These are phyloP conservation scores for Contarinia nasturtii DNA, from an alignment of 1,140 invertebrate genomes.

Conservation along the genomic window DNA sequence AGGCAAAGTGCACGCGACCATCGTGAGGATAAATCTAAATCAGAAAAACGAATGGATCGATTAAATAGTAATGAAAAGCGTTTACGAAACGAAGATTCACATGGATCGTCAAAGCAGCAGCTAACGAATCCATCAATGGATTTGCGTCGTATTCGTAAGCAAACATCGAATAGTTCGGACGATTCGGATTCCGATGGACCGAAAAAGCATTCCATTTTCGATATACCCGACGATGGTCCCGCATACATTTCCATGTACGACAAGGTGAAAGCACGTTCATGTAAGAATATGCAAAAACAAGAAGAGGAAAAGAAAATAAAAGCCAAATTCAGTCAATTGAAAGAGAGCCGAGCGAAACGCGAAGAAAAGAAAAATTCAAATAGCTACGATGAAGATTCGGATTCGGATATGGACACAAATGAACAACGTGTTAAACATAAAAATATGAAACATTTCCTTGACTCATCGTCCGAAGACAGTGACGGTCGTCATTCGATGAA, in stretches of 20 bases:
- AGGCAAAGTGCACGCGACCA: not conserved
- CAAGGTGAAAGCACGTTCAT: conserved; percentile 89
- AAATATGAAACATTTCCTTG: conserved; percentile 27
- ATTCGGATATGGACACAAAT: conserved; percentile 37
- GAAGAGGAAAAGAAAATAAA: conserved; percentile 77
- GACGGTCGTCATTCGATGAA: conserved; percentile 19
- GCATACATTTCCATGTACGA: conserved; percentile 96
- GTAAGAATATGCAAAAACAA: conserved; percentile 77
- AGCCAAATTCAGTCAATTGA: conserved; percentile 74
- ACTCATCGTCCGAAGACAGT: conserved; percentile 32
- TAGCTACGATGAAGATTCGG: conserved; percentile 67
- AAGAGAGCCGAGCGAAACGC: conserved; percentile 65
- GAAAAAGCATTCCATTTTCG: conserved; percentile 81
- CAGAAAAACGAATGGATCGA: not conserved
- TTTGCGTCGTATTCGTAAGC: conserved; percentile 3
- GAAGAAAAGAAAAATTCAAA: conserved; percentile 72
- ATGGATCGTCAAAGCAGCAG: conserved; percentile 8
- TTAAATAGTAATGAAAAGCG: conserved; percentile 1
- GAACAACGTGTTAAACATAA: conserved; percentile 5
- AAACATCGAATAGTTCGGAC: conserved; percentile 29
- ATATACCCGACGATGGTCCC: conserved; percentile 74
- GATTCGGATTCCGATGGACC: conserved; percentile 51
- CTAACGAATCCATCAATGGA: conserved; percentile 13
- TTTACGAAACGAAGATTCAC: conserved; percentile 11
- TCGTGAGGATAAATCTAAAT: not conserved